phyloP scores from a whole-genome alignment of 2,888 invertebrate species.

The Hemaris fuciformis region DNA sequence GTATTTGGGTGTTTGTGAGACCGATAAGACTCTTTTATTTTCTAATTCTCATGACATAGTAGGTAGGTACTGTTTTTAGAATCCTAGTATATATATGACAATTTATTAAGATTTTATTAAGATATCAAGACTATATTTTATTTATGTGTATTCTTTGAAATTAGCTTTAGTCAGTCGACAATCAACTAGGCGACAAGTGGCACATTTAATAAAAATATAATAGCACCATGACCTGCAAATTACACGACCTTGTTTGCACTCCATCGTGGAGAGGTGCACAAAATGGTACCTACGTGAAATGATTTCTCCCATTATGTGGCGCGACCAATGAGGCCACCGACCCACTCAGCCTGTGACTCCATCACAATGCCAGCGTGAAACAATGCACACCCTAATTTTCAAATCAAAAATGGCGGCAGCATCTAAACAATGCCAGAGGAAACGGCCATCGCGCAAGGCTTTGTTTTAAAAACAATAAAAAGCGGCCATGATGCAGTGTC shows the following conservation, averaged over 20 bases:
- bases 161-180: too few relatives aligned
- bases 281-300: background rate
- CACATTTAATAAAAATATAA: background rate
- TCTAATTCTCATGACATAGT: too few relatives aligned
- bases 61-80: too few relatives aligned
- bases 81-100: too few relatives aligned
- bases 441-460: constrained; percentile 62
- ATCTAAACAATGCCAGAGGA: constrained; percentile 62
- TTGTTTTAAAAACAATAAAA: constrained; percentile 78
- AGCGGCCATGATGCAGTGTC: constrained; percentile 70
- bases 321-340: constrained; percentile 39
- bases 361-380: constrained; percentile 30
- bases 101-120: too few relatives aligned
- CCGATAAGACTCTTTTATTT: too few relatives aligned
- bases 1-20: too few relatives aligned
- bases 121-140: too few relatives aligned
- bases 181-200: too few relatives aligned
- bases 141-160: too few relatives aligned
- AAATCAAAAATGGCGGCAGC: constrained; percentile 72
- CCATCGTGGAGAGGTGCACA: background rate
- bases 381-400: constrained; percentile 65
- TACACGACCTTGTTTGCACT: background rate
- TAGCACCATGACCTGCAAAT: background rate
- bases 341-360: constrained; percentile 31
- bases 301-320: constrained; percentile 3